Percentiles rank a stretch among this genome's conserved stretches.
Conservation (phyloP, 2,888 invertebrate species). For the Platypus cylindrus region DNA sequence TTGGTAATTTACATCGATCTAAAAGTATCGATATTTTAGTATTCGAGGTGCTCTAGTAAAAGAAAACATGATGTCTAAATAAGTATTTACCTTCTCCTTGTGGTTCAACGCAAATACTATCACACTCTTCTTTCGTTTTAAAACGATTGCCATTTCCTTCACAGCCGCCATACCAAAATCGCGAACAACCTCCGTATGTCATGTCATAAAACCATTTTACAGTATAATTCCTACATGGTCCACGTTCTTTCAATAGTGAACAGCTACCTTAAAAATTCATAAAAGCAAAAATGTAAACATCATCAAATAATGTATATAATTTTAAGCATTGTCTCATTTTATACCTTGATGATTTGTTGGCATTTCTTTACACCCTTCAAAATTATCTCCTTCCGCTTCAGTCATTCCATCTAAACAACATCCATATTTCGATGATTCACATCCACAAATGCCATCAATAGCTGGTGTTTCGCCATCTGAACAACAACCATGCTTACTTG, state of each 20-base stretch:
- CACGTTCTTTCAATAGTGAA: slow-evolving; percentile 56
- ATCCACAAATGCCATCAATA: slow-evolving; percentile 72
- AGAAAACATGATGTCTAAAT: too few species aligned
- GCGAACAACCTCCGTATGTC: slow-evolving; percentile 75
- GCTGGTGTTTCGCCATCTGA: slow-evolving; percentile 73
- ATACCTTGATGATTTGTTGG: slow-evolving; percentile 60
- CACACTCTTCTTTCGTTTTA: slow-evolving; percentile 68
- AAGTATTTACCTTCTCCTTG: slow-evolving; percentile 54
- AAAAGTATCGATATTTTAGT: too few species aligned
- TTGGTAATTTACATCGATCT: slow-evolving; percentile 70
- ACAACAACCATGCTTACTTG: slow-evolving; percentile 71
- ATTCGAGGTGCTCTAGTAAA: too few species aligned
- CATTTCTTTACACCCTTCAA: slow-evolving; percentile 67
- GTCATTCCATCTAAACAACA: slow-evolving; percentile 77
- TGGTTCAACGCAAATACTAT: slow-evolving; percentile 68
- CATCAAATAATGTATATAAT: too few species aligned
- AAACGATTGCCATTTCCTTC: slow-evolving; percentile 84
- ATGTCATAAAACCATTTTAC: slow-evolving; percentile 82
- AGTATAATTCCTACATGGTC: slow-evolving; percentile 68
- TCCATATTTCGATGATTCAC: slow-evolving; percentile 64
- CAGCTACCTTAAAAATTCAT: slow-evolving; percentile 56
- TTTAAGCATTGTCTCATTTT: too few species aligned
- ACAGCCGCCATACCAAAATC: slow-evolving; percentile 90
- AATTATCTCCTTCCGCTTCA: slow-evolving; percentile 68
- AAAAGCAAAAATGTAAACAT: too few species aligned